These are phyloP conservation scores for Rotaria socialis DNA, from an alignment of 2,888 invertebrate genomes.

Conservation along the genomic window DNA sequence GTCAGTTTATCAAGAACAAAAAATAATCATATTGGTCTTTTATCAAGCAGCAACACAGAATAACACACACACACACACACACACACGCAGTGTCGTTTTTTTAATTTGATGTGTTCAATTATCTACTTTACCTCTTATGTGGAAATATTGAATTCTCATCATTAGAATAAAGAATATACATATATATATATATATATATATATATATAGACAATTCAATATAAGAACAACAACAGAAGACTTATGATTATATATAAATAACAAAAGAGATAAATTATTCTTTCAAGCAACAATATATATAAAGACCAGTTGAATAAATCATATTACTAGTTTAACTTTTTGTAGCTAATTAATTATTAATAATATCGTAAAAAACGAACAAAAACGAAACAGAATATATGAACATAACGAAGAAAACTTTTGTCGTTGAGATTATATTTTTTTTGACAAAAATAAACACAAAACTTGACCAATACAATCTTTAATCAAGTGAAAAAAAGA, in stretches of 20 bases:
- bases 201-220: constrained; percentile 21
- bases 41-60: neutral
- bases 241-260: neutral
- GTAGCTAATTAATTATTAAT: neutral
- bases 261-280: neutral
- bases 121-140: constrained; percentile 1
- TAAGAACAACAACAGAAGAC: constrained; percentile 25
- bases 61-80: neutral
- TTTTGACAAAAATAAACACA: neutral
- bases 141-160: neutral
- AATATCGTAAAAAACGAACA: neutral
- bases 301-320: neutral
- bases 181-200: neutral
- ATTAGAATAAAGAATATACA: neutral
- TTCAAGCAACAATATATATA: neutral
- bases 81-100: neutral
- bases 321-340: neutral
- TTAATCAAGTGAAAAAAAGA: neutral
- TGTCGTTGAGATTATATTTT: neutral
- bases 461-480: neutral
- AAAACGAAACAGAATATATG: neutral
- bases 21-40: neutral
- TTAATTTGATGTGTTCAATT: neutral
- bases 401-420: neutral
- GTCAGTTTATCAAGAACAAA: neutral